Conservation (phyloP, 2,888 invertebrate genomes). For the Ormyrus pomaceus region DNA sequence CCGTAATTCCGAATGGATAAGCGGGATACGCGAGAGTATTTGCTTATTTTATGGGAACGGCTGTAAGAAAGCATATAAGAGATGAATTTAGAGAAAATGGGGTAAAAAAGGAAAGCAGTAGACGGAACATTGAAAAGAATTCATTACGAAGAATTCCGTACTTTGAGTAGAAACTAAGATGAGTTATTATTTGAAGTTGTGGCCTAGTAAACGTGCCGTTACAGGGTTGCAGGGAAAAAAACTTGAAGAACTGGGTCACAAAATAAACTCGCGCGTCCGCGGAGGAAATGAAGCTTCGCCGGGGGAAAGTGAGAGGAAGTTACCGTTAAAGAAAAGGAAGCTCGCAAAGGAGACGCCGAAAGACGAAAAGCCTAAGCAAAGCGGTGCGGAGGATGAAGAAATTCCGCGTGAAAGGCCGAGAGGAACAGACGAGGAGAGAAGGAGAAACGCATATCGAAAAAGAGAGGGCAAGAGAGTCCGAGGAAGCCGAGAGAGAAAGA, state of each 20-base stretch:
- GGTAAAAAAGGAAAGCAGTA: constrained; percentile 17
- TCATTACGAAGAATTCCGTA: background rate
- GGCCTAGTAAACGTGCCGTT: constrained; percentile 17
- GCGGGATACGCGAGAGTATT: constrained; percentile 67
- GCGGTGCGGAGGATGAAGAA: background rate
- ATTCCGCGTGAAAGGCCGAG: background rate
- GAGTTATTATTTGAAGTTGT: constrained; percentile 4
- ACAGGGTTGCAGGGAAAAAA: background rate
- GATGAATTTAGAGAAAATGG: background rate
- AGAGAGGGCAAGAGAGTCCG: constrained; percentile 51
- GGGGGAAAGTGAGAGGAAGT: constrained; percentile 32
- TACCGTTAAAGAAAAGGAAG: constrained; percentile 18
- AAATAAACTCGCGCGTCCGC: background rate
- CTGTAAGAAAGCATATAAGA: constrained; percentile 47
- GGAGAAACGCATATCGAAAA: constrained; percentile 11
- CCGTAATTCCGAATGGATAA: constrained; percentile 67
- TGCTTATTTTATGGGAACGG: constrained; percentile 74
- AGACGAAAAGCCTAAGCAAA: constrained; percentile 1
- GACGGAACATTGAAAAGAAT: background rate
- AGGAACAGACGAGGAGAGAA: background rate
- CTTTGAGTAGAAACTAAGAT: constrained; percentile 23
- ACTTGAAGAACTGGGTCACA: constrained; percentile 35
- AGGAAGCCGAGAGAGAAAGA: constrained; percentile 40
- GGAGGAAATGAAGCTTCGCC: background rate
- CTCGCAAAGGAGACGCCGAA: constrained; percentile 26